phyloP scores from a whole-genome alignment of 2,797 vertebrate species.

The Thunnus albacares region DNA sequence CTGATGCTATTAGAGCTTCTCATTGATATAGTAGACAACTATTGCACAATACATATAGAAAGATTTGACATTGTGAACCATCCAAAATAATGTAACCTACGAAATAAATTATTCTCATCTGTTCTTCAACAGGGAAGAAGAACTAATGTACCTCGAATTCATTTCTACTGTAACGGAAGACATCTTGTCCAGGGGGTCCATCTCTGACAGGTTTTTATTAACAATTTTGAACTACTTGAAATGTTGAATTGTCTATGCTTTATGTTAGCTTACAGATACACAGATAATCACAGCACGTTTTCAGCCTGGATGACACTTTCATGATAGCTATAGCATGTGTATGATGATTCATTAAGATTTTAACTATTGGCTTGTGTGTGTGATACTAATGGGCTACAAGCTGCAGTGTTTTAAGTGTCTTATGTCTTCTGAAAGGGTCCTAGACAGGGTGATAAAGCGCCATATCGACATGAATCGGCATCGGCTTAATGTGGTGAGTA shows the following conservation, averaged over 20 bases:
- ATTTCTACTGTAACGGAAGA: conserved; percentile 94
- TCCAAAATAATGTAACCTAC: background rate
- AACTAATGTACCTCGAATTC: conserved; percentile 93
- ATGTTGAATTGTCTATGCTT: conserved; percentile 4
- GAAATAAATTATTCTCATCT: conserved; percentile 18
- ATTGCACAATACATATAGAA: background rate
- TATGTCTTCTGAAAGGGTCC: conserved; percentile 83
- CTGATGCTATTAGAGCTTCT: background rate
- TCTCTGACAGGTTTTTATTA: conserved; percentile 91
- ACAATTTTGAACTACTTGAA: conserved; percentile 2
- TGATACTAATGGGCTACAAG: background rate
- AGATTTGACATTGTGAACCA: background rate
- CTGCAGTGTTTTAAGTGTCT: background rate
- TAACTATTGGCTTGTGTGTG: conserved; percentile 1
- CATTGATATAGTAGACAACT: background rate
- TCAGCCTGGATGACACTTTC: background rate
- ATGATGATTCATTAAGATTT: background rate
- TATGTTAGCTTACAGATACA: conserved; percentile 9
- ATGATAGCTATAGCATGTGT: background rate
- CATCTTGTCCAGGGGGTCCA: conserved; percentile 91
- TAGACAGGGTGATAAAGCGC: conserved; percentile 90
- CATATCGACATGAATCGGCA: conserved; percentile 92
- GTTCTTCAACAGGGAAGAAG: conserved; percentile 89
- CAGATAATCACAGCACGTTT: conserved; percentile 4
- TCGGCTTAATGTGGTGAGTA: conserved; percentile 90